phyloP scores from a whole-genome alignment of 2,797 vertebrate genomes.

The Galagoides demidoff region DNA sequence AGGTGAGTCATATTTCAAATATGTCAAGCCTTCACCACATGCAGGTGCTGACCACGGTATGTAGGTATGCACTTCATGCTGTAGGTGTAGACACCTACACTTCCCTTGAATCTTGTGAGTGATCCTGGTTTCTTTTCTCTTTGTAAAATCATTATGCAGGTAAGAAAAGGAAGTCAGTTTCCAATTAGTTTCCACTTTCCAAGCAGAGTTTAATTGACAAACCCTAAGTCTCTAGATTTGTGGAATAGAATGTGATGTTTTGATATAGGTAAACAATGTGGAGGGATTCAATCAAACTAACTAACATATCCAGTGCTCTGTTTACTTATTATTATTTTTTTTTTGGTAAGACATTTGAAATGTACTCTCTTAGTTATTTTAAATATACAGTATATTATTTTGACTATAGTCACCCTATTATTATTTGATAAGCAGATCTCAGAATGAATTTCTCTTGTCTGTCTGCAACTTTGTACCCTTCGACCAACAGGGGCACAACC shows the following conservation, averaged over 20 bases:
- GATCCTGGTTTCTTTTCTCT: neutral
- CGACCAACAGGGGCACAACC: neutral
- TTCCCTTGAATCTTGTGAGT: neutral
- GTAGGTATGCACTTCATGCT: neutral
- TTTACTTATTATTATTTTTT: neutral
- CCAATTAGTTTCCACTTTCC: neutral
- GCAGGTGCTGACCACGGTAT: neutral
- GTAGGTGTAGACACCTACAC: neutral
- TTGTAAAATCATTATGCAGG: neutral
- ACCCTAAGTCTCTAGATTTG: neutral
- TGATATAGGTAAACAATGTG: neutral
- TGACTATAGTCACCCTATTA: neutral
- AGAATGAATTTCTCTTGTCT: neutral
- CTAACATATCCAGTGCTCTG: neutral
- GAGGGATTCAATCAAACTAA: conserved; percentile 1
- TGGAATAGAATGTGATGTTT: neutral
- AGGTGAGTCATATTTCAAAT: neutral
- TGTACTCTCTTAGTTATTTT: neutral
- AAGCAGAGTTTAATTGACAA: neutral
- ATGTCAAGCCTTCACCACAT: neutral
- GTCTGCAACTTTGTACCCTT: neutral
- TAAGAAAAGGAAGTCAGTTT: neutral
- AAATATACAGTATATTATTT: neutral
- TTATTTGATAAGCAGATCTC: neutral
- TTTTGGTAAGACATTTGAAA: neutral